Percentiles rank a stretch among this genome's conserved stretches.
These are phyloP conservation scores for Pimpla rufipes DNA, from an alignment of 2,888 invertebrate species.

Conservation along the genomic window DNA sequence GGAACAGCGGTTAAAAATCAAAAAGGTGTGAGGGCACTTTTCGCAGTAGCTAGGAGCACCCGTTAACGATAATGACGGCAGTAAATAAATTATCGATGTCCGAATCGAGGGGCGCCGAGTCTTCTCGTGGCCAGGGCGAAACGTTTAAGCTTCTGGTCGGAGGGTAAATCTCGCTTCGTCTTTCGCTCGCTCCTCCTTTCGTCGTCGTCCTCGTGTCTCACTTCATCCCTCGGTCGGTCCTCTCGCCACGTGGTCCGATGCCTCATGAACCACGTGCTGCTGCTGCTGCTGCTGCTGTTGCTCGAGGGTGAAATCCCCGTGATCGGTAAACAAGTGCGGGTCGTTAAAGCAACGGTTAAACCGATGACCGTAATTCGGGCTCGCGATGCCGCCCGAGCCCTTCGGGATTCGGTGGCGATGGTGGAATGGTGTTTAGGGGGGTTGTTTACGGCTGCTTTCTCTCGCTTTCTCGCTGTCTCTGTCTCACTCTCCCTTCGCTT, in stretches of 20 bases:
- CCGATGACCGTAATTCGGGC: conserved; percentile 78
- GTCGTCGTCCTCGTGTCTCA: conserved; percentile 21
- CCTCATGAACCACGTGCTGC: conserved; percentile 61
- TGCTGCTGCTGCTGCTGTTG: conserved; percentile 69
- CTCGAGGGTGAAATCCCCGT: conserved; percentile 75
- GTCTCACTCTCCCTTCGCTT: conserved; percentile 52
- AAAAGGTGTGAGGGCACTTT: conserved; percentile 30
- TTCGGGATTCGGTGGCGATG: conserved; percentile 68
- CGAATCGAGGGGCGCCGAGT: conserved; percentile 32
- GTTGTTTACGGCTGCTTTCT: conserved; percentile 81
- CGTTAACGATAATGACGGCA: conserved; percentile 56
- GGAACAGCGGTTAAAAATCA: neutral
- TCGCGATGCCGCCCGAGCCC: conserved; percentile 51
- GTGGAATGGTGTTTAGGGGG: conserved; percentile 78
- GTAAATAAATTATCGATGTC: conserved; percentile 67
- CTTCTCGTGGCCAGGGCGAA: conserved; percentile 39
- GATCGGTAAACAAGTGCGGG: conserved; percentile 82
- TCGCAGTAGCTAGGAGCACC: conserved; percentile 23
- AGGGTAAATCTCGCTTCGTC: conserved; percentile 60
- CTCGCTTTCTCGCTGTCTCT: conserved; percentile 16
- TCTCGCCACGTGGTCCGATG: conserved; percentile 60
- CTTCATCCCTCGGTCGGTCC: conserved; percentile 34
- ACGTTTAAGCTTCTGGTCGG: conserved; percentile 60
- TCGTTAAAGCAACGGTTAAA: conserved; percentile 82
- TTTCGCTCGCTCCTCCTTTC: conserved; percentile 34